A percentile compares a stretch with the other conserved stretches of the same genome.
Evolutionary conservation across 2,113 vertebrate genomes (phyloP).

Genomic region (Caranx melampygus): DNA sequence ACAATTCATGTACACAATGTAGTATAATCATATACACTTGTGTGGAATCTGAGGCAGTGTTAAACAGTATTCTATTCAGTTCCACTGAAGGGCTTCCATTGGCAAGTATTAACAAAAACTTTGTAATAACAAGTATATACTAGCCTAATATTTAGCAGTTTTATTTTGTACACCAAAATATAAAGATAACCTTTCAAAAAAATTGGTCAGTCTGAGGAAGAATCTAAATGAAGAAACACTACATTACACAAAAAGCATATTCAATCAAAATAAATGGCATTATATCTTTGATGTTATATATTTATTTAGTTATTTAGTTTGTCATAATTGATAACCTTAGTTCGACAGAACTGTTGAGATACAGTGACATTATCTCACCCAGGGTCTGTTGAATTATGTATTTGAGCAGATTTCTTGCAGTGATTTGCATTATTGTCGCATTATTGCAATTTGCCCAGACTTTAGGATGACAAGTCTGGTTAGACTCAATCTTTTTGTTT

Average conservation of each 20-base stretch:
- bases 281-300: neutral
- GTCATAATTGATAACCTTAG: neutral
- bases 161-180: no score
- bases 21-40: slow-evolving; percentile 15
- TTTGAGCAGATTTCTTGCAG: neutral
- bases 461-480: neutral
- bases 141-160: no score
- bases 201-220: neutral
- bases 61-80: neutral
- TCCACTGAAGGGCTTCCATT: neutral
- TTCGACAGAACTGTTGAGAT: neutral
- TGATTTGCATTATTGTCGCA: neutral
- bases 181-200: no score
- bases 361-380: slow-evolving; percentile 12
- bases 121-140: neutral
- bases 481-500: neutral
- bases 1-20: neutral
- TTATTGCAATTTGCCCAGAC: neutral
- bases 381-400: neutral
- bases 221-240: neutral
- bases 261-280: neutral
- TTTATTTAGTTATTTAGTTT: neutral
- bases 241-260: neutral
- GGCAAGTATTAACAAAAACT: slow-evolving; percentile 2
- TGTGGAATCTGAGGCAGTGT: neutral